These are phyloP conservation scores for Lingula anatina DNA, from an alignment of 2,888 invertebrate species.

Conservation along the genomic window DNA sequence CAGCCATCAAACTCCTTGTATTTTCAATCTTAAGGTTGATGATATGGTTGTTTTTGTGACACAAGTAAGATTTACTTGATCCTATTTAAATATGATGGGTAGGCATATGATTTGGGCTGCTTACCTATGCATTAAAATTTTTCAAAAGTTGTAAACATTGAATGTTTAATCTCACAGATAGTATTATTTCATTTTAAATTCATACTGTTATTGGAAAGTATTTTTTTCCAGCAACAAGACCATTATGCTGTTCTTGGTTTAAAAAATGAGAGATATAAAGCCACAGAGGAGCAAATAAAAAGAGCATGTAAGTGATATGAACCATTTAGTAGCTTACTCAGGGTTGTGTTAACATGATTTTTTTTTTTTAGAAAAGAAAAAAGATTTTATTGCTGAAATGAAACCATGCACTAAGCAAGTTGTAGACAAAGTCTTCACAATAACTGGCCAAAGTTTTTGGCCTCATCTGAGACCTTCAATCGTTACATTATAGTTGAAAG, in stretches of 20 bases:
- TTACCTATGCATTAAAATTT: not conserved
- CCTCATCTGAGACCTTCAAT: conserved; percentile 28
- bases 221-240: conserved; percentile 71
- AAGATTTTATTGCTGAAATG: too few relatives aligned
- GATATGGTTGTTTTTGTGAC: too few relatives aligned
- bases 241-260: conserved; percentile 95
- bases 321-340: too few relatives aligned
- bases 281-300: conserved; percentile 89
- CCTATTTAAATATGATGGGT: not conserved
- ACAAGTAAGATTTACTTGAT: too few relatives aligned
- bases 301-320: conserved; percentile 74
- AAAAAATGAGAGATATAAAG: conserved; percentile 72
- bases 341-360: too few relatives aligned
- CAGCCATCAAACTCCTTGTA: too few relatives aligned
- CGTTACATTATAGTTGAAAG: too few relatives aligned
- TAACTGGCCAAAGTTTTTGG: conserved; percentile 10
- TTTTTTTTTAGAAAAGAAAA: too few relatives aligned
- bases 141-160: not conserved
- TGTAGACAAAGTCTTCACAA: not conserved
- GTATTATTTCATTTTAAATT: conserved; percentile 1
- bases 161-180: not conserved
- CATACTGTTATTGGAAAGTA: conserved; percentile 5
- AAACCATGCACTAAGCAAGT: too few relatives aligned
- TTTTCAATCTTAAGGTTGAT: too few relatives aligned
- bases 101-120: not conserved